Evolutionary conservation across 1,140 invertebrate species (phyloP).

Genomic region (Drosophila burlai): DNA sequence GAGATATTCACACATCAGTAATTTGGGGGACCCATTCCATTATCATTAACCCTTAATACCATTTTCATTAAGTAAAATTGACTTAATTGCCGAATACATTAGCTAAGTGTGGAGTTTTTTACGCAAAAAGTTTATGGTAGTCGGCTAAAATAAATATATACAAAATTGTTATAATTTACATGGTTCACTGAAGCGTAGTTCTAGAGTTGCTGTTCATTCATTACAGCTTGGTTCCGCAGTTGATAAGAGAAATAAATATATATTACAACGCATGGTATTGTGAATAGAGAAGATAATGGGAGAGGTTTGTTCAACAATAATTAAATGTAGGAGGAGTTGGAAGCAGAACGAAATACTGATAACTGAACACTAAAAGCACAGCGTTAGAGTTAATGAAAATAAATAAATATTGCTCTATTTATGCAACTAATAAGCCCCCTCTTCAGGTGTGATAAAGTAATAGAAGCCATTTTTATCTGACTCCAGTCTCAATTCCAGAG

Average conservation of each 20-base stretch:
- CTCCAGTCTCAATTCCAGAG: background rate
- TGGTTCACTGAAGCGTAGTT: background rate
- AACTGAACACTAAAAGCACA: background rate
- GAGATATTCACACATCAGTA: constrained; percentile 11
- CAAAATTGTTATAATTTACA: background rate
- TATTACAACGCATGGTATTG: constrained; percentile 9
- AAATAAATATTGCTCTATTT: background rate
- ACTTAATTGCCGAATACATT: constrained; percentile 11
- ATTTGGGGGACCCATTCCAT: constrained; percentile 1
- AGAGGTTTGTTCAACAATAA: background rate
- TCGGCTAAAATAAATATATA: constrained; percentile 7
- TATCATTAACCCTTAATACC: constrained; percentile 1
- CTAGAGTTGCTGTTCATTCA: background rate
- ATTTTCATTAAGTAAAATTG: background rate
- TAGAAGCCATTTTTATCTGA: background rate
- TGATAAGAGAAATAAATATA: constrained; percentile 18
- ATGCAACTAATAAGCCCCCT: background rate
- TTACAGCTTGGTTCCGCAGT: constrained; percentile 1
- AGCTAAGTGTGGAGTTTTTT: background rate
- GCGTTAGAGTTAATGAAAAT: background rate
- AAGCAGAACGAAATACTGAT: background rate
- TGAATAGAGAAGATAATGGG: constrained; percentile 10
- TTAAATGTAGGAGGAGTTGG: background rate
- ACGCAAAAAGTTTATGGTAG: background rate
- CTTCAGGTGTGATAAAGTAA: background rate